These are phyloP conservation scores for Patiria miniata DNA, from an alignment of 35 echinoderm and acorn worm species.

Conservation along the genomic window DNA sequence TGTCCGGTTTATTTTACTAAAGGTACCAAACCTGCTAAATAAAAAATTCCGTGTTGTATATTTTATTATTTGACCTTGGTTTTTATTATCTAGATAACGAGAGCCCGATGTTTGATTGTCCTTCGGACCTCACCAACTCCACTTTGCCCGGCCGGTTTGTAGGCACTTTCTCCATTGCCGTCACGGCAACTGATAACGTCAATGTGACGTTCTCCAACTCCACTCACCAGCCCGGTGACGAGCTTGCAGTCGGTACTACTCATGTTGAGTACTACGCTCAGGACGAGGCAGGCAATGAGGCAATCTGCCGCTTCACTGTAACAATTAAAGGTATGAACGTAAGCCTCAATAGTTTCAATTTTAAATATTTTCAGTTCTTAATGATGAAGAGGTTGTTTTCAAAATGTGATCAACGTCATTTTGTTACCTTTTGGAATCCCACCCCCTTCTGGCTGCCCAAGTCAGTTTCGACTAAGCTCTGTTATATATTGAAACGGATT, in stretches of 20 bases:
- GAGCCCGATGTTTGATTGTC: constrained; percentile 22
- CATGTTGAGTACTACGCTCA: constrained; percentile 40
- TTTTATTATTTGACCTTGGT: too few relatives aligned
- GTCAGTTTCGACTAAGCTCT: too few relatives aligned
- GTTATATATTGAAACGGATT: too few relatives aligned
- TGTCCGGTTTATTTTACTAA: too few relatives aligned
- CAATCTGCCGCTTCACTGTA: constrained; percentile 54
- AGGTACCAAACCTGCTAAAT: too few relatives aligned
- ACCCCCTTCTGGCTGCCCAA: too few relatives aligned
- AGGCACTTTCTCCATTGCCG: neutral
- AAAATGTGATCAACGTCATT: too few relatives aligned
- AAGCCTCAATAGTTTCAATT: too few relatives aligned
- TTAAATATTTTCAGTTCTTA: too few relatives aligned
- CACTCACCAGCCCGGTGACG: constrained; percentile 44
- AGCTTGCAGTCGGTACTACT: constrained; percentile 47
- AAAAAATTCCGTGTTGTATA: too few relatives aligned
- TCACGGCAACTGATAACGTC: constrained; percentile 19
- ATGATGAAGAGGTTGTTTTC: too few relatives aligned
- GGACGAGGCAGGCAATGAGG: constrained; percentile 65
- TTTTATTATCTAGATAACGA: constrained; percentile 51
- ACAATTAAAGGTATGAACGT: constrained; percentile 54
- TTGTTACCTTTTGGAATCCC: too few relatives aligned
- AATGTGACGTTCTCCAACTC: constrained; percentile 15
- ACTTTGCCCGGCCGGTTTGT: constrained; percentile 22
- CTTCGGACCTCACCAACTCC: constrained; percentile 23